These are phyloP conservation scores for Apis laboriosa DNA, from an alignment of 1,140 invertebrate species.

Conservation along the genomic window DNA sequence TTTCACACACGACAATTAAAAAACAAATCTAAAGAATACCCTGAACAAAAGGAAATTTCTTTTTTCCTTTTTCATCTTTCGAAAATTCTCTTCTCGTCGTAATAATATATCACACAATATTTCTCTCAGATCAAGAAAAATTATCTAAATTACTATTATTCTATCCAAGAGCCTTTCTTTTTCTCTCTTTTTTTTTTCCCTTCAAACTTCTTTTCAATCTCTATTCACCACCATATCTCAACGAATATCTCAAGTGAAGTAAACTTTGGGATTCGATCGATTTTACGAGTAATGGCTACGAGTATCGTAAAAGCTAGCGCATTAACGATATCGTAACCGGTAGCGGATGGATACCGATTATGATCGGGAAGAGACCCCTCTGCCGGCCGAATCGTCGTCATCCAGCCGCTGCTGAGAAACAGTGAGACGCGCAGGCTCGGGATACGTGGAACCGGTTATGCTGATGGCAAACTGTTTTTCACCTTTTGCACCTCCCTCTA, in stretches of 20 bases:
- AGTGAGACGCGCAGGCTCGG: slow-evolving; percentile 39
- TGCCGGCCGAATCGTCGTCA: slow-evolving; percentile 54
- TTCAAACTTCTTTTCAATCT: neutral
- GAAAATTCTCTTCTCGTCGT: too few species aligned
- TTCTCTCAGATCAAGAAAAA: too few species aligned
- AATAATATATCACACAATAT: too few species aligned
- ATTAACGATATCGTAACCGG: slow-evolving; percentile 32
- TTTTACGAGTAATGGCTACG: neutral
- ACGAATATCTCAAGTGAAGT: neutral
- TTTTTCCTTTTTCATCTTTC: too few species aligned
- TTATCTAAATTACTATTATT: too few species aligned
- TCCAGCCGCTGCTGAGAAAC: slow-evolving; percentile 24
- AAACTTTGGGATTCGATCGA: neutral
- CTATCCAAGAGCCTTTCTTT: too few species aligned
- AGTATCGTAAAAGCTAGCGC: neutral
- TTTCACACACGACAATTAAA: too few species aligned
- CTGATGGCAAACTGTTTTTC: slow-evolving; percentile 78
- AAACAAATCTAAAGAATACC: too few species aligned
- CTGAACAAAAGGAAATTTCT: too few species aligned
- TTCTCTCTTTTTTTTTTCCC: too few species aligned
- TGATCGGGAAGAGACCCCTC: slow-evolving; percentile 63
- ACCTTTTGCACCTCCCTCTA: slow-evolving; percentile 72
- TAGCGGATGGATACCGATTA: slow-evolving; percentile 56
- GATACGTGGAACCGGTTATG: slow-evolving; percentile 76
- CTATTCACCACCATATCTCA: neutral